These are phyloP conservation scores for Girardia tigrina DNA, from an alignment of 2,888 invertebrate species.

Conservation along the genomic window DNA sequence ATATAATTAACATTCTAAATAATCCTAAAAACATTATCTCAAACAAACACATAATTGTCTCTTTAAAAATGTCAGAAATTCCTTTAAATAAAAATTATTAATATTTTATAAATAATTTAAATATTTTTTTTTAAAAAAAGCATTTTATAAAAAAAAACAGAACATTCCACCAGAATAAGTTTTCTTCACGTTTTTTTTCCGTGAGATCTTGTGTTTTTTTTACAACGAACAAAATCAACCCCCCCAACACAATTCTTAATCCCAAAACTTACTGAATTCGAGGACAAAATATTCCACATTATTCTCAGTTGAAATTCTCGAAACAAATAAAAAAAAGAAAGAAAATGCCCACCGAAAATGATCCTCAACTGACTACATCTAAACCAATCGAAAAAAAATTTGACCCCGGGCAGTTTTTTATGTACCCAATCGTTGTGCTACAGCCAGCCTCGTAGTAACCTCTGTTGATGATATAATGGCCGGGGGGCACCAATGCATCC, in stretches of 20 bases:
- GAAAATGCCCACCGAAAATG: conserved; percentile 16
- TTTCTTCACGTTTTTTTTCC: too few relatives aligned
- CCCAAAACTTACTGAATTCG: neutral
- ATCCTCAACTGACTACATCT: conserved; percentile 20
- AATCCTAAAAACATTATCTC: too few relatives aligned
- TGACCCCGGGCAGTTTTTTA: conserved; percentile 1
- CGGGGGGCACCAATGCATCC: conserved; percentile 8
- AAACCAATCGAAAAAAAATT: conserved; percentile 21
- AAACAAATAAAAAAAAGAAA: too few relatives aligned
- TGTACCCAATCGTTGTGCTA: conserved; percentile 23
- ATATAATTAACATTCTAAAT: too few relatives aligned
- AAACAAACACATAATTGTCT: too few relatives aligned
- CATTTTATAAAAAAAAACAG: too few relatives aligned
- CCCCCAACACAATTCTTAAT: too few relatives aligned
- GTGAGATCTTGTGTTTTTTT: neutral
- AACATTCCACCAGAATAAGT: too few relatives aligned
- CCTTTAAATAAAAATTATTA: too few relatives aligned
- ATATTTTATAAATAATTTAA: too few relatives aligned
- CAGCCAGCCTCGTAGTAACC: neutral
- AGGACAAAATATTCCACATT: conserved; percentile 5
- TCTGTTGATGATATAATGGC: conserved; percentile 20
- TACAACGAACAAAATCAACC: neutral
- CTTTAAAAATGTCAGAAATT: too few relatives aligned
- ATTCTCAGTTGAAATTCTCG: neutral
- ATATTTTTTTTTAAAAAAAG: too few relatives aligned